phyloP scores from a whole-genome alignment of 2,888 invertebrate genomes.

The Lasioglossum lativentre region DNA sequence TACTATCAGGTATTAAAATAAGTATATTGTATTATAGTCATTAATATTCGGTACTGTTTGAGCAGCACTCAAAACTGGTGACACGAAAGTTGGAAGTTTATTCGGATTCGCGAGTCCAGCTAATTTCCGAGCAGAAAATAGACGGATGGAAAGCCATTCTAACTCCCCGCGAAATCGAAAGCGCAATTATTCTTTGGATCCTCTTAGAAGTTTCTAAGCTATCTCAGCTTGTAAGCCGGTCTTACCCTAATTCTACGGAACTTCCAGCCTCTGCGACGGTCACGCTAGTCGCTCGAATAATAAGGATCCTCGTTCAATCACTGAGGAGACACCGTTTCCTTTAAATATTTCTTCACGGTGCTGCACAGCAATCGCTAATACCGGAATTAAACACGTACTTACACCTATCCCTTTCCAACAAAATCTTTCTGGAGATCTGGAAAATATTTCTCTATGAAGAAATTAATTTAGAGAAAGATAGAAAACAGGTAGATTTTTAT shows the following conservation, averaged over 20 bases:
- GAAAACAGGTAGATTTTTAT: background rate
- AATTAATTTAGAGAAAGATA: background rate
- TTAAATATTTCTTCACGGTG: conserved; percentile 15
- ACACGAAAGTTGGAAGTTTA: background rate
- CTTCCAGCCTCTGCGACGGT: conserved; percentile 38
- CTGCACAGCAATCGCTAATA: background rate
- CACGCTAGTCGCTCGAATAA: conserved; percentile 49
- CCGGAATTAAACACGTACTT: background rate
- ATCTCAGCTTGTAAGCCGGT: conserved; percentile 62
- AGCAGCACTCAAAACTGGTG: background rate
- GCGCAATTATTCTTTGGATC: conserved; percentile 65
- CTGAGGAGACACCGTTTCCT: conserved; percentile 7
- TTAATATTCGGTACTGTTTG: background rate
- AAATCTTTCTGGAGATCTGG: no score
- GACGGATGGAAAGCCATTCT: conserved; percentile 27
- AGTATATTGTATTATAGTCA: background rate
- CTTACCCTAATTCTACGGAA: conserved; percentile 61
- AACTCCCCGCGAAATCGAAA: conserved; percentile 45
- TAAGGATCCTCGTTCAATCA: conserved; percentile 28
- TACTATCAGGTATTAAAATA: background rate
- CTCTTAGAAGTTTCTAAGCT: conserved; percentile 66
- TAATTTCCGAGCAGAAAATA: conserved; percentile 20
- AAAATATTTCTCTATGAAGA: no score
- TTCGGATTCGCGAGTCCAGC: background rate
- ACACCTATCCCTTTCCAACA: no score